Evolutionary conservation across 2,797 vertebrate species (phyloP).

Genomic region (Mus spretus): DNA sequence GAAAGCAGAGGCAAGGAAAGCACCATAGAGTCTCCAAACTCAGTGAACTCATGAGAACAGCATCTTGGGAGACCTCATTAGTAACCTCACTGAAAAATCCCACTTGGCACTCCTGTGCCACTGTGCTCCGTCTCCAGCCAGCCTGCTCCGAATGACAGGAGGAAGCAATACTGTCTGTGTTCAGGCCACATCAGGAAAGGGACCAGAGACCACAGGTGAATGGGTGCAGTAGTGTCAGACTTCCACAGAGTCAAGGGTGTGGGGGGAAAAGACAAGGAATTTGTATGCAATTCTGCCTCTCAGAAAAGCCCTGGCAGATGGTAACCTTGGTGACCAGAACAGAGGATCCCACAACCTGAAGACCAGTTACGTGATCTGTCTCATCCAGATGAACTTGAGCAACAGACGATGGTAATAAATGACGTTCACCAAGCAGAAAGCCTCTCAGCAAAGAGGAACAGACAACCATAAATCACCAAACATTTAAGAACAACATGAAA

Average conservation of each 20-base stretch:
- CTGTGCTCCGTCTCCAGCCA: background rate
- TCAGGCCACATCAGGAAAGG: background rate
- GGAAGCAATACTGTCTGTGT: background rate
- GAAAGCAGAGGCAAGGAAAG: background rate
- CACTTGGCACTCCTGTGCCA: background rate
- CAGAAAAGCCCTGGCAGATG: background rate
- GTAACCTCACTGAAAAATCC: background rate
- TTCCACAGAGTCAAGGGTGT: background rate
- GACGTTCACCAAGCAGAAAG: background rate
- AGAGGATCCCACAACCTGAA: background rate
- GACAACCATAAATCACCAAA: slow-evolving; percentile 13
- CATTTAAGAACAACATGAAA: slow-evolving; percentile 39
- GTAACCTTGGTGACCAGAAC: background rate
- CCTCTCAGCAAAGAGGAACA: slow-evolving; percentile 18
- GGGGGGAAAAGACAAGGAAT: background rate
- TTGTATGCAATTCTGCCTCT: background rate
- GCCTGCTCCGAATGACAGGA: background rate
- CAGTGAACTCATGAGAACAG: background rate
- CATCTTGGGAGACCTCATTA: background rate
- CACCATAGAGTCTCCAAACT: background rate
- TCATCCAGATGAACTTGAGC: background rate
- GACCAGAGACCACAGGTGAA: background rate
- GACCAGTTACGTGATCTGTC: background rate
- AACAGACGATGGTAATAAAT: background rate
- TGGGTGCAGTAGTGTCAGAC: background rate